Conservation (phyloP, 2,113 vertebrate genomes). For the Xenotilapia flavipinnis region DNA sequence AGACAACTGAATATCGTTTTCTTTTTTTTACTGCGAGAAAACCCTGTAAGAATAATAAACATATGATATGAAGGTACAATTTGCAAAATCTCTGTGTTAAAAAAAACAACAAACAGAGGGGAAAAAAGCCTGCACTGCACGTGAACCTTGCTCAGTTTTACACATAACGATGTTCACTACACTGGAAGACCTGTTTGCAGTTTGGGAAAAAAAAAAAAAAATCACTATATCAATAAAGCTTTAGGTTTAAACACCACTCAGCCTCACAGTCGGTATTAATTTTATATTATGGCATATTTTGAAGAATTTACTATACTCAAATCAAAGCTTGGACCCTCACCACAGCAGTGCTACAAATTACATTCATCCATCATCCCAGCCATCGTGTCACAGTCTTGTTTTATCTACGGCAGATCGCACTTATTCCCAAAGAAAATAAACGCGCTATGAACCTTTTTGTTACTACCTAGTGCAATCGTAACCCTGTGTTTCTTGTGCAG, state of each 20-base stretch:
- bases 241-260: not conserved
- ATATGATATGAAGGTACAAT: not conserved
- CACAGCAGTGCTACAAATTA: conserved; percentile 57
- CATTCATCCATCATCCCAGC: conserved; percentile 54
- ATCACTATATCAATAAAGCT: not conserved
- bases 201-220: not conserved
- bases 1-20: not conserved
- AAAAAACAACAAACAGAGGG: not conserved
- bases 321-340: conserved; percentile 1
- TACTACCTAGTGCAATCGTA: conserved; percentile 65
- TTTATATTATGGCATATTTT: not conserved
- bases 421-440: not conserved
- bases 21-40: not conserved
- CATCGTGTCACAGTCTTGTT: conserved; percentile 3
- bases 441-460: conserved; percentile 46
- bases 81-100: not conserved
- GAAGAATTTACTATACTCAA: not conserved
- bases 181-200: conserved; percentile 46
- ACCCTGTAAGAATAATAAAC: conserved; percentile 6
- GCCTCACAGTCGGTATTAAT: conserved; percentile 7
- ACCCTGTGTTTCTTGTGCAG: conserved; percentile 53
- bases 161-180: not conserved
- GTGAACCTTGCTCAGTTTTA: not conserved
- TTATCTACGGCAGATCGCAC: conserved; percentile 31
- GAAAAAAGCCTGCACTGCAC: not conserved